phyloP scores from a whole-genome alignment of 2,113 vertebrate genomes.

The Stomatorhinus ivindoensis region DNA sequence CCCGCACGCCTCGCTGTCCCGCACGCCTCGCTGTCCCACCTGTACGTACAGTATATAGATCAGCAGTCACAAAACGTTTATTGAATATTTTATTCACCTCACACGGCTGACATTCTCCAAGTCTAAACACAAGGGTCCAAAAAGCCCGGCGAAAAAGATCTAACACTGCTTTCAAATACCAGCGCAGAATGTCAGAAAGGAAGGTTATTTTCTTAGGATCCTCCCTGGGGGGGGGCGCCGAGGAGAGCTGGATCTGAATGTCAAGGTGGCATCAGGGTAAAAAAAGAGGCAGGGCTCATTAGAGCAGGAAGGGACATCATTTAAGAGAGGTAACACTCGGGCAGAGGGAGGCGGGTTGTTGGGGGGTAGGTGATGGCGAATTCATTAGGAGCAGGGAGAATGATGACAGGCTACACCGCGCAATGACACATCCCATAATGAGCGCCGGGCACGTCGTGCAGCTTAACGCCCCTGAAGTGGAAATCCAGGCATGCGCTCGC shows the following conservation, averaged over 20 bases:
- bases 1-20: not conserved
- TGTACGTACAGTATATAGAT: constrained; percentile 2
- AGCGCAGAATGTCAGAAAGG: constrained; percentile 40
- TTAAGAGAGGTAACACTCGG: constrained; percentile 44
- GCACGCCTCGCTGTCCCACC: not conserved
- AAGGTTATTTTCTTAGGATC: constrained; percentile 35
- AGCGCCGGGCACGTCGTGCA: not conserved
- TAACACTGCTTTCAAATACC: constrained; percentile 29
- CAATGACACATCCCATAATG: constrained; percentile 17
- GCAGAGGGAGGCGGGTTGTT: constrained; percentile 7
- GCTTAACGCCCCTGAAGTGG: not conserved
- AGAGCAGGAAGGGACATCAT: constrained; percentile 42
- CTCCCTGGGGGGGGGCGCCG: constrained; percentile 36
- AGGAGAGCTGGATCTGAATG: constrained; percentile 51
- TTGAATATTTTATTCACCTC: constrained; percentile 34
- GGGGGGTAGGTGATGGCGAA: constrained; percentile 24
- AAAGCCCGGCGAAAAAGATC: constrained; percentile 18
- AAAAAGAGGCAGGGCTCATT: constrained; percentile 37
- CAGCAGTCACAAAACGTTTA: constrained; percentile 7
- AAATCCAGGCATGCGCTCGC: not conserved
- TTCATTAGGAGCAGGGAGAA: constrained; percentile 43
- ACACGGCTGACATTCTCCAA: constrained; percentile 27
- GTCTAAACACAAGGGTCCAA: constrained; percentile 8
- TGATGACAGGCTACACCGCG: constrained; percentile 17
- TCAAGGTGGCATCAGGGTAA: constrained; percentile 44